Evolutionary conservation across 2,797 vertebrate genomes (phyloP), one percentile per base, ranked within the genome.

Genomic region (Brotogeris chrysoptera): DNA sequence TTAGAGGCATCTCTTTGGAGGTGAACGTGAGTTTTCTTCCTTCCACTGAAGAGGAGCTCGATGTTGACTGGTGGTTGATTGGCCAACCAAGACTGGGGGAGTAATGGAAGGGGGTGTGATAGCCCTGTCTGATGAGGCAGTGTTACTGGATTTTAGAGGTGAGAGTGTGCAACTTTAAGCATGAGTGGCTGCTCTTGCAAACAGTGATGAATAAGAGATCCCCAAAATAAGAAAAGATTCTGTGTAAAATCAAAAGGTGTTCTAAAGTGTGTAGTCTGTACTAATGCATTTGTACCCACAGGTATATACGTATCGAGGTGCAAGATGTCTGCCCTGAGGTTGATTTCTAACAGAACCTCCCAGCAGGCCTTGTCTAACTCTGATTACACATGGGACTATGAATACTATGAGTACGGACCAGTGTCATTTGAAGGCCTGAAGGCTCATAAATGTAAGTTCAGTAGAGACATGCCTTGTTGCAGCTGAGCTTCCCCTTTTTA

Each of bases 301-400:
- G 97, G 94, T 95, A 11, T 85, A 23, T 73, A 3, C 91, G 80
- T 95, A 49, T 70, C 57, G 93, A 97, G 95, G 60, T 73, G 91
- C 74, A 80, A 86, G 91, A 98, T 98, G 98, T 98, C 97, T 96
- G 82, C 86, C 74, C 90, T 96, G 86, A 97, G 88, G 76, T 60
- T 96, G 80, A 46, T 96, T 92, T 96, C 97, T 34, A 98, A 98
- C 94, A 98, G 91, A 94, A 98, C 98, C 23, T 97, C 98, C 69
- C 97, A 98, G 44, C 98, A 96, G 34, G 91, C 92, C 50, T 60
- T 90, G 16, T 92, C 98, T 10, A 97, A 97, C 78, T 96, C 98
- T 19, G 98, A 99, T 94, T 99, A 99, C 93, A 98, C 98, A 86
- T 99, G 99, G 99, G 98, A 99, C 87, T 99, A 99, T 2, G 99